These are phyloP conservation scores for Metopolophium dirhodum DNA, from an alignment of 1,140 invertebrate genomes.

Conservation along the genomic window DNA sequence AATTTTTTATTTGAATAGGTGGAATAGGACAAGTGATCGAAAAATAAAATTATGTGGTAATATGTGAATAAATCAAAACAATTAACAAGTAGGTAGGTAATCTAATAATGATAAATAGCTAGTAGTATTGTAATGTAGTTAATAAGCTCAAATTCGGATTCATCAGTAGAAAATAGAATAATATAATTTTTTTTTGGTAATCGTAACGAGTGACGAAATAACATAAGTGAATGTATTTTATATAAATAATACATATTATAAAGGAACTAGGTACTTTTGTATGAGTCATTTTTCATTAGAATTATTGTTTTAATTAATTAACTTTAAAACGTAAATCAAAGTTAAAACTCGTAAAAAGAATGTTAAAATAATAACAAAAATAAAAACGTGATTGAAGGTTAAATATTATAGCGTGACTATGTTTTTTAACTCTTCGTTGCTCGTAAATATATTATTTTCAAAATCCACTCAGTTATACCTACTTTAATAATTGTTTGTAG, in stretches of 20 bases:
- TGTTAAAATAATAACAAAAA: conserved; percentile 9
- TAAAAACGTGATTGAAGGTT: not conserved
- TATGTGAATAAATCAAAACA: not conserved
- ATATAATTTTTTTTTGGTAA: not conserved
- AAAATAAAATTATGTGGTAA: not conserved
- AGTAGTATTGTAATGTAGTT: not conserved
- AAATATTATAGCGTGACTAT: not conserved
- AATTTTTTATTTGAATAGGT: not conserved
- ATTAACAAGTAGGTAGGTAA: not conserved
- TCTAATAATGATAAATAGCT: not conserved
- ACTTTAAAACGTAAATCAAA: not conserved
- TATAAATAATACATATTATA: not conserved
- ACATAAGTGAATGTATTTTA: not conserved
- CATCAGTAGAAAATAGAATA: not conserved
- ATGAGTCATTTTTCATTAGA: not conserved
- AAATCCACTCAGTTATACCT: not conserved
- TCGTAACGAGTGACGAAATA: not conserved
- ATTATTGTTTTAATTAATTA: not conserved
- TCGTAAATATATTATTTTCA: not conserved
- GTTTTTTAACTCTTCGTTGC: not conserved
- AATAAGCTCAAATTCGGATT: not conserved
- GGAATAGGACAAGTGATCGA: not conserved
- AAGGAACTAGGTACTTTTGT: not conserved
- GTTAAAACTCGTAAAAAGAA: not conserved
- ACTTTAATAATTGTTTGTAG: not conserved